A percentile compares a stretch with the other conserved stretches of the same genome.
Conservation (phyloP, 2,113 vertebrate genomes). For the Malurus elegans region DNA sequence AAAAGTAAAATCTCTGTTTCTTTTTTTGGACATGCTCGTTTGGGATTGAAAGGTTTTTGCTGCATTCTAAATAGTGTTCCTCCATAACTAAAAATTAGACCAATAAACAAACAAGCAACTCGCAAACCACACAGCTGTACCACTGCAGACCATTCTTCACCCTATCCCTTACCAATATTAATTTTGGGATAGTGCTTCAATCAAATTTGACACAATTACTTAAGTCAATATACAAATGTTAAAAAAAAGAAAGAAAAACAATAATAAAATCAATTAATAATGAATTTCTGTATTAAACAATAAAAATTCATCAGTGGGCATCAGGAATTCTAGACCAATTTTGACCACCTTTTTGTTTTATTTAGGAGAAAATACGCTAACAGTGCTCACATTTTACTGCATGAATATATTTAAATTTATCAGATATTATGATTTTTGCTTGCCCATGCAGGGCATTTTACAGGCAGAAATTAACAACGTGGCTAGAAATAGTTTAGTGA, state of each 20-base stretch:
- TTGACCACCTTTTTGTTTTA: background rate
- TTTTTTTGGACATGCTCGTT: conserved; percentile 52
- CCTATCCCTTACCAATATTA: background rate
- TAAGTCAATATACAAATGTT: background rate
- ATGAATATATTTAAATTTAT: background rate
- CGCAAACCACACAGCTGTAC: background rate
- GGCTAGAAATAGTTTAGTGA: background rate
- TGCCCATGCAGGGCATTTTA: background rate
- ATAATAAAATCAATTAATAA: background rate
- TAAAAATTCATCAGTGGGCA: background rate
- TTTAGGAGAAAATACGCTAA: conserved; percentile 19
- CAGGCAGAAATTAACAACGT: background rate
- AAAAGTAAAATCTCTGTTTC: conserved; percentile 78
- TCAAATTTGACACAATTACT: background rate
- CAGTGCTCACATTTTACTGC: background rate
- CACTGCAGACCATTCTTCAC: background rate
- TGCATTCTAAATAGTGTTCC: conserved; percentile 36
- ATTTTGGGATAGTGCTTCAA: background rate
- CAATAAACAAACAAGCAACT: conserved; percentile 40
- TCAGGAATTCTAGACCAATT: background rate
- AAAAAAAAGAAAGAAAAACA: background rate
- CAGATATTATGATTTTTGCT: background rate
- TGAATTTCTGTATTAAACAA: background rate
- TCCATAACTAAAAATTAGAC: conserved; percentile 50
- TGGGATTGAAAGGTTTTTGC: conserved; percentile 19